Evolutionary conservation across 30 jellyfish, hydroid and myxozoan genomes (phyloP), one percentile per base, ranked within the genome.

Genomic region (Hydra vulgaris): DNA sequence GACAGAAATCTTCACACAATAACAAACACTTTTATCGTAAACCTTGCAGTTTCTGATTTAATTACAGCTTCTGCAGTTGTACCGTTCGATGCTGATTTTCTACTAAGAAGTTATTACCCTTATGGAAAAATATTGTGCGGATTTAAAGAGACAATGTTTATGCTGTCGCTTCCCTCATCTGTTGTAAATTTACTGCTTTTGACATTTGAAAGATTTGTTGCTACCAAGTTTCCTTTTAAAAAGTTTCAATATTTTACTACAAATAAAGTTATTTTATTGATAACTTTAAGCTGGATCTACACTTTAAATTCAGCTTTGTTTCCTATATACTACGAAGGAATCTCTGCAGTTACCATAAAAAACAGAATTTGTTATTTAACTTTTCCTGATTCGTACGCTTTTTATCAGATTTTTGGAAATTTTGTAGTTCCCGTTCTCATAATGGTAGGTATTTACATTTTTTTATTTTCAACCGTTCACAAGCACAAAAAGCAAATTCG

Each of bases 141-240:
- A 20, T 0, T 73, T 25, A 73, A 15, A 24, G 23, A 55, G 76
- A 76, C 81, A 8, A 26, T 74, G 7, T 83, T 83, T 70, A 54
- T 83, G 1, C 22, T 83, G 76, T 83, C 90, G 23, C 70, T 83
- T 19, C 90, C 90, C 26, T 40, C 88, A 23, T 83, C 90, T 17
- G 90, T 74, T 0, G 52, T 83, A 53, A 74, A 75, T 55, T 75
- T 83, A 61, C 23, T 54, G 27, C 76, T 83, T 21, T 70, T 83
- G 18, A 83, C 90, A 21, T 73, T 54, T 21, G 90, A 83, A 76
- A 72, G 90, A 17, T 83, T 27, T 56, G 19, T 83, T 3, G 8
- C 88, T 15, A n/a, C 76, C 16, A 3, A 0, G 53, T 83, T 27
- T 53, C 87, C 90, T 0, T 74, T 83, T 26, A 27, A 53, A 18